Percentiles rank a stretch among this genome's conserved stretches.
These are phyloP conservation scores for Poecilia picta DNA, from an alignment of 2,797 vertebrate genomes.

Conservation along the genomic window DNA sequence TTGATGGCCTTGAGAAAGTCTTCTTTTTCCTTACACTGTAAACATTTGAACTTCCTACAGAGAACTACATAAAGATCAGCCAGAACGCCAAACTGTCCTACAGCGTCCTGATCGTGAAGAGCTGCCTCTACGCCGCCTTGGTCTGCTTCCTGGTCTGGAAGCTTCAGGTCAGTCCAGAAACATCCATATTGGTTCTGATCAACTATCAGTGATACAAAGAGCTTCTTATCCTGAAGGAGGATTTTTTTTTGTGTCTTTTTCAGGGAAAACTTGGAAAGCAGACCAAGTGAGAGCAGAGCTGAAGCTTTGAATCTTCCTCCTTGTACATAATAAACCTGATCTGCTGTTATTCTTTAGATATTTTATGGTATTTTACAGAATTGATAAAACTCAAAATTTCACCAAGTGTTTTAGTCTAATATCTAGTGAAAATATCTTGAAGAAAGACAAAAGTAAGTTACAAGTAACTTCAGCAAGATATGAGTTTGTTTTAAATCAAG, in stretches of 20 bases:
- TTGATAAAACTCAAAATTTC: neutral
- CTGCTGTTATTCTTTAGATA: neutral
- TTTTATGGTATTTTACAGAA: neutral
- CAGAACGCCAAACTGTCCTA: conserved; percentile 66
- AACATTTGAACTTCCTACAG: conserved; percentile 42
- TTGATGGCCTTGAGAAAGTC: neutral
- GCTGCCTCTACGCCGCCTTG: conserved; percentile 73
- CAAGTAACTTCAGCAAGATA: too few relatives aligned
- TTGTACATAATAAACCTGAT: conserved; percentile 10
- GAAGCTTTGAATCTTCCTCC: neutral
- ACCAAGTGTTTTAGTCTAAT: too few relatives aligned
- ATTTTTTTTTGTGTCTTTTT: conserved; percentile 12
- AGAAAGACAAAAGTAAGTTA: too few relatives aligned
- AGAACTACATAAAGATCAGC: conserved; percentile 18
- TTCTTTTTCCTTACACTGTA: neutral
- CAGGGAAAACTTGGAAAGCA: conserved; percentile 45
- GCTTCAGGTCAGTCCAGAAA: conserved; percentile 61
- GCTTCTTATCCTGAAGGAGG: neutral
- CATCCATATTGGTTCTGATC: neutral
- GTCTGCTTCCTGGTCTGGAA: conserved; percentile 64
- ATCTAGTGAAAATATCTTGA: too few relatives aligned
- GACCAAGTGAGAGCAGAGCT: conserved; percentile 18
- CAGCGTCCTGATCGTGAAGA: conserved; percentile 66
- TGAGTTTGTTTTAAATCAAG: too few relatives aligned
- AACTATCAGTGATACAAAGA: neutral